Evolutionary conservation across 2,113 vertebrate genomes (phyloP), one percentile per base, ranked within the genome.

Genomic region (Anguilla rostrata): DNA sequence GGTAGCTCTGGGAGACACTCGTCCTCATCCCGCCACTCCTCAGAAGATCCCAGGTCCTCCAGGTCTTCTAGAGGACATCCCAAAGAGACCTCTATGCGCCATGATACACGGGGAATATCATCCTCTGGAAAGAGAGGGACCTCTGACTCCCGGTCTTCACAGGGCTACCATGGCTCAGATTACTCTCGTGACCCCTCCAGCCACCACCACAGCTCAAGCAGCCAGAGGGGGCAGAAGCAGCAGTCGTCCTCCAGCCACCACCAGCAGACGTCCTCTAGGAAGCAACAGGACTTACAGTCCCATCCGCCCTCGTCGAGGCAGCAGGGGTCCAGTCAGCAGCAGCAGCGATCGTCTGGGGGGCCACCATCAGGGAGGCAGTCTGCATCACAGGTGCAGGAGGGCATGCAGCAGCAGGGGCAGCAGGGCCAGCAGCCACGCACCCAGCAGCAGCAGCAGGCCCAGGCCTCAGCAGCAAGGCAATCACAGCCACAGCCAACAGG

Each of bases 21-120:
- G 0, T 90, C 94, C 78, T 94, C 96, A 79, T 97, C 97, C 60
- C 97, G 98, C 29, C 98, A 99, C 15, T 3, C 95, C 1, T 83
- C 95, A 0, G 97, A 99, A 14, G 98, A 99, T 85, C 94, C 96
- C 0, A 95, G 97, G 88, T 89, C 95, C 2, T 94, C 95, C 0
- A 97, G 98, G 84, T 94, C 97, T 0, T 95, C 97, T 66, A 97
- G 97, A 91, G 95, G 97, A 75, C 97, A 99, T 43, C 90, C 93
- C 0, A 97, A 97, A 93, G 98, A 99, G 46, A 88, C 95, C 22
- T 88, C 97, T 46, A 82, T 86, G 66, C 96, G 97, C 86, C 91
- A 97, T 0, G 98, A 99, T 34, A 95, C 26, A 83, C 96, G 97
- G 7, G 88, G 92, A 53, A 92, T 96, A 1, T 93, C 96, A 0